These are phyloP conservation scores for Abscondita cerata DNA, from an alignment of 2,888 invertebrate genomes.

Conservation along the genomic window DNA sequence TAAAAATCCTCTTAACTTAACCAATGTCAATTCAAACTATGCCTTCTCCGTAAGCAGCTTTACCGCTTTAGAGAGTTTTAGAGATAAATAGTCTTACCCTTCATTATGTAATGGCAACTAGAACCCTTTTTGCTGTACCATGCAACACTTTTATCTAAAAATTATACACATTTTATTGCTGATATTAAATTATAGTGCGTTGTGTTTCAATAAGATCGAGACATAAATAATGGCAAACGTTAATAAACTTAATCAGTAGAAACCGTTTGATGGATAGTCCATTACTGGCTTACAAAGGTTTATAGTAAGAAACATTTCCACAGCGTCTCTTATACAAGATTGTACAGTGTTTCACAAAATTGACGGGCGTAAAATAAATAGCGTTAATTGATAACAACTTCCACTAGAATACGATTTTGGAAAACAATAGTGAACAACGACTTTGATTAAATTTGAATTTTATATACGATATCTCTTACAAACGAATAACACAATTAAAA, in stretches of 20 bases:
- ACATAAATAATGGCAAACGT: constrained; percentile 18
- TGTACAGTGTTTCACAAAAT: constrained; percentile 9
- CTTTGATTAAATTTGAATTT: constrained; percentile 3
- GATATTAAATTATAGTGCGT: too few relatives aligned
- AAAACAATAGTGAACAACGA: too few relatives aligned
- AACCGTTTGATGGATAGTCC: constrained; percentile 48
- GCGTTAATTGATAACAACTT: neutral
- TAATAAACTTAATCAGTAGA: constrained; percentile 45
- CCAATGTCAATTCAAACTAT: constrained; percentile 21
- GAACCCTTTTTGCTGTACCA: neutral
- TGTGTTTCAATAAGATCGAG: too few relatives aligned
- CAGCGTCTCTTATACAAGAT: constrained; percentile 11
- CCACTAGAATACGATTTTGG: too few relatives aligned
- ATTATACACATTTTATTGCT: too few relatives aligned
- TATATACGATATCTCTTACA: neutral
- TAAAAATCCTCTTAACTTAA: constrained; percentile 19
- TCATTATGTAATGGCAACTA: constrained; percentile 5
- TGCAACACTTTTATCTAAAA: too few relatives aligned
- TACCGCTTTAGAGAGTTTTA: constrained; percentile 1
- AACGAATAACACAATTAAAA: neutral
- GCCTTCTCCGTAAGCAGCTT: constrained; percentile 17
- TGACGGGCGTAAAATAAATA: constrained; percentile 14
- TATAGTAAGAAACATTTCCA: constrained; percentile 16
- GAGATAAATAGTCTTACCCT: constrained; percentile 4
- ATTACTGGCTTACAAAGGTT: constrained; percentile 28